Evolutionary conservation across 2,113 vertebrate species (phyloP).

Genomic region (Pitta sordida): DNA sequence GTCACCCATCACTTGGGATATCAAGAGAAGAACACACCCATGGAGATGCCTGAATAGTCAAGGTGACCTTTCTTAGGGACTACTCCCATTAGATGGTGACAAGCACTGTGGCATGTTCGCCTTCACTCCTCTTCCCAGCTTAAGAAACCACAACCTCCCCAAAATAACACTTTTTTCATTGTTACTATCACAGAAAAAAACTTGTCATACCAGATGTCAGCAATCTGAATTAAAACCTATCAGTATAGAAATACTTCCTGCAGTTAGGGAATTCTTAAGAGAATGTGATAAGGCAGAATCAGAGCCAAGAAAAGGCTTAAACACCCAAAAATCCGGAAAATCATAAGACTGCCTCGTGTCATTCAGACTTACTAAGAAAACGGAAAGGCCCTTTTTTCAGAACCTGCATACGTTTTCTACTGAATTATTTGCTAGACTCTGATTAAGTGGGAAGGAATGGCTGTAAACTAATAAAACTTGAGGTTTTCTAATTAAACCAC

Average conservation of each 20-base stretch:
- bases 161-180: neutral
- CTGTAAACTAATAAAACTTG: conserved; percentile 63
- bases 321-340: neutral
- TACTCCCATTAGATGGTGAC: neutral
- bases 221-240: neutral
- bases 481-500: conserved; percentile 61
- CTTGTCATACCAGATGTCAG: neutral
- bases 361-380: neutral
- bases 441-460: conserved; percentile 58
- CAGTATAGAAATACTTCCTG: neutral
- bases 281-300: neutral
- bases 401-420: neutral
- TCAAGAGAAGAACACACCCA: neutral
- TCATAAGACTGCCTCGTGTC: neutral
- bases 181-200: neutral
- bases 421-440: conserved; percentile 49
- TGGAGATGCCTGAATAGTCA: neutral
- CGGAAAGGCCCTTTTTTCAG: neutral
- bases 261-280: neutral
- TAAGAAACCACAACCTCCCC: neutral
- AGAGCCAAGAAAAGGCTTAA: neutral
- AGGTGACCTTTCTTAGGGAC: neutral
- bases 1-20: neutral
- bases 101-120: neutral
- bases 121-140: neutral